Percentiles rank a stretch among this genome's conserved stretches.
These are phyloP conservation scores for Platorchestia sp. DNA, from an alignment of 1,140 invertebrate genomes.

Conservation along the genomic window DNA sequence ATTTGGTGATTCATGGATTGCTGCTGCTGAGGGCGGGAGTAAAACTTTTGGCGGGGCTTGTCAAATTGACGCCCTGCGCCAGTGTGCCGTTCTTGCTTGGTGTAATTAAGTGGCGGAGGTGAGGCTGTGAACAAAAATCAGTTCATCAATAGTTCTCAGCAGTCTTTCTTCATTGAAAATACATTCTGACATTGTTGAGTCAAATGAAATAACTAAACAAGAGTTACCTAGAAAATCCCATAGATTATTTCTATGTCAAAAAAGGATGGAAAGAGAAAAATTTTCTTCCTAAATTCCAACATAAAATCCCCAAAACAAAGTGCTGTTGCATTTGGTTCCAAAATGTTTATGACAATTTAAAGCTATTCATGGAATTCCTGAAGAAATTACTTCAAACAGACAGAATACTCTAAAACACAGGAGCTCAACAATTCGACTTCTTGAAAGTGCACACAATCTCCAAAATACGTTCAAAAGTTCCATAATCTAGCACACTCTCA, in stretches of 20 bases:
- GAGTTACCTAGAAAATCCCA: neutral
- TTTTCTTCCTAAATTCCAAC: neutral
- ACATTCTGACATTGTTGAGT: neutral
- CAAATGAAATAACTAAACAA: neutral
- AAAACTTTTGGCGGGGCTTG: slow-evolving; percentile 81
- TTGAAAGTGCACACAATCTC: neutral
- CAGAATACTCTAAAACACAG: neutral
- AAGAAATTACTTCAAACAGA: neutral
- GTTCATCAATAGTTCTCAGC: neutral
- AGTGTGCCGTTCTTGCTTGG: slow-evolving; percentile 83
- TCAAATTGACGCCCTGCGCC: slow-evolving; percentile 76
- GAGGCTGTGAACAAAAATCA: slow-evolving; percentile 68
- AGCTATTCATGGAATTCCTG: neutral
- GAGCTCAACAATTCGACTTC: neutral
- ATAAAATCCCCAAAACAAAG: neutral
- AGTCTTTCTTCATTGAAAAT: neutral
- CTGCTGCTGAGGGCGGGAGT: slow-evolving; percentile 62
- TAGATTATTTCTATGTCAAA: neutral
- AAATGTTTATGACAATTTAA: neutral
- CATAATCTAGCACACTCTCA: too few relatives aligned
- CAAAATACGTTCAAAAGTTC: neutral
- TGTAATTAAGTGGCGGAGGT: slow-evolving; percentile 75
- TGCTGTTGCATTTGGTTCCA: neutral
- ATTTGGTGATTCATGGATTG: slow-evolving; percentile 56
- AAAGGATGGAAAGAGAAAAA: neutral